Conservation (phyloP, 2,888 invertebrate species). For the Watsonalla cultraria region DNA sequence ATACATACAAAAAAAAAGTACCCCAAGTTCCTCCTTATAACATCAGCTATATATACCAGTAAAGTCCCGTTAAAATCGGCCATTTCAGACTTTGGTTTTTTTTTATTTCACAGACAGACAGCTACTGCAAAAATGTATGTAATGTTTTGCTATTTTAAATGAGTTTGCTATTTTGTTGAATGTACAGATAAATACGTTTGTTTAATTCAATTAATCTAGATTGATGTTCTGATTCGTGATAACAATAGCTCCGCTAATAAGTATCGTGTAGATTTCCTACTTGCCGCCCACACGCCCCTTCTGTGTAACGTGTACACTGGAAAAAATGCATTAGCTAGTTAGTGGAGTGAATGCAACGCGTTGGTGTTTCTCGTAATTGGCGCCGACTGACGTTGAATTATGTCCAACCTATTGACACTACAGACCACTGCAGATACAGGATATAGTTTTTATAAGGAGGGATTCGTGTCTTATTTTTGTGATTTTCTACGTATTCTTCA, state of each 20-base stretch:
- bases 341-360: not conserved
- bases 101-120: no score
- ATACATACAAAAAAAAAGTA: no score
- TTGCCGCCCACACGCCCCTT: not conserved
- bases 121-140: no score
- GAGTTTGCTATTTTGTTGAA: no score
- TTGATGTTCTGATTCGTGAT: not conserved
- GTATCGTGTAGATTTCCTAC: not conserved
- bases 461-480: no score
- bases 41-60: no score
- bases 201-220: not conserved
- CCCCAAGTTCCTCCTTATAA: no score
- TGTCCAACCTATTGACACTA: not conserved
- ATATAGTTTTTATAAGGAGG: not conserved
- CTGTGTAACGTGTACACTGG: not conserved
- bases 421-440: conserved; percentile 1
- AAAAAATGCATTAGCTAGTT: not conserved
- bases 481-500: no score
- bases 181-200: not conserved
- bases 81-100: no score
- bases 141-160: no score
- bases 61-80: no score
- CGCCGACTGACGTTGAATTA: not conserved
- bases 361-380: not conserved
- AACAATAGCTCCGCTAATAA: not conserved